Evolutionary conservation across 2,888 invertebrate species (phyloP), one percentile per base, ranked within the genome.

Genomic region (Taenaris catops): DNA sequence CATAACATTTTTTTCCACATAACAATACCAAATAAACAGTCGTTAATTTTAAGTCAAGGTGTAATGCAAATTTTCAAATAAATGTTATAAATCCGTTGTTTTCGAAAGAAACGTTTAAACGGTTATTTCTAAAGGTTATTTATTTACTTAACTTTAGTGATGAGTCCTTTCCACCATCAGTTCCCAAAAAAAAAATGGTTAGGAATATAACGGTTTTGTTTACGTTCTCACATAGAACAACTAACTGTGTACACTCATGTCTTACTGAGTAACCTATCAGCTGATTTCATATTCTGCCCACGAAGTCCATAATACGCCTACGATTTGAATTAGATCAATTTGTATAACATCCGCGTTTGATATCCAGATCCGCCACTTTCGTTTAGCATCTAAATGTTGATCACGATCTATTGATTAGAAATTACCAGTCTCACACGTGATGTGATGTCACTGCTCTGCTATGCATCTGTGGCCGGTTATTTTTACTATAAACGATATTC

Each of bases 361-460:
- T 63, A 70, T 60, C 63, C 63, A 67, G 65, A 74, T 75, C 70
- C 69, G 66, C 49, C 62, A 66, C 76, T 79, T 80, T 78, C 76
- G 52, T 69, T 72, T 70, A 45, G 36, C 46, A 64, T 72, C 59
- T 59, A 45, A 58, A 78, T 75, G 62, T 60, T 44, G 56, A 48
- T 57, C 75, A 78, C 74, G 76, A 46, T 21, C 51, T 55, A 65
- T 68, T 69, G 72, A 72, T 78, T 78, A 78, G 78, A 78, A 79
- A 79, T 63, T 71, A 67, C 61, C 53, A 54, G 63, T 48, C 12
- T 45, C 49, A 42, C 53, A 54, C 58, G 58, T 53, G 47, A 8
- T 44, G 58, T 75, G 73, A 76, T 74, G 76, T 79, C 75, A 75
- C 53, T 55, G 27, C 27, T 41, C 31, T 46, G 48, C 51, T 49